Evolutionary conservation across 2,888 invertebrate species (phyloP), one percentile per base, ranked within the genome.

Genomic region (Polia nebulosa): DNA sequence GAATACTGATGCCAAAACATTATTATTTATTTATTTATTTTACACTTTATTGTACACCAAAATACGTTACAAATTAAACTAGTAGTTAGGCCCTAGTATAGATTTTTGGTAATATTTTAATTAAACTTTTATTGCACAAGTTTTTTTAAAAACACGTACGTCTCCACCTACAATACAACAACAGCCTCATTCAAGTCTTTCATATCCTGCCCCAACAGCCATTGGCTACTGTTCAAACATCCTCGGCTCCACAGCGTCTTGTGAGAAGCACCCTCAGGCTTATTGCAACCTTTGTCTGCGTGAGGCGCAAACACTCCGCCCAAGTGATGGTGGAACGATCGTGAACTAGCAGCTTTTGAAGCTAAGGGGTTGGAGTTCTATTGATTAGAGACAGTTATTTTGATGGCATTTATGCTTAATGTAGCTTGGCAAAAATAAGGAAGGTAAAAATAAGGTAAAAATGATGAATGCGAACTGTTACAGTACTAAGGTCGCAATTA

Each of bases 281-380:
- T 78, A 82, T 85, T 85, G 73, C 78, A 53, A 53, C 29, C 62
- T 80, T 85, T 85, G 78, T 81, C 45, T 44, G 8, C 9, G 27
- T n/a, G 13, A 44, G 5, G 17, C 47, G 56, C 44, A 73, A 73
- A 69, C 71, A 71, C 69, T 74, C 9, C 13, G 13, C 22, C 17
- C 13, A 52, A 68, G 66, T 51, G 45, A 11, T 34, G n/a, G 20
- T 55, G 41, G 44, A 58, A 70, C 34, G 39, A 47, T 20, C 41
- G 25, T 45, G 32, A 57, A 11, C 34, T 65, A 29, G 6, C 17
- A 25, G 25, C 32, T 49, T 73, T 58, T 29, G 27, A 64, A 8
- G 29, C 22, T 32, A 34, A 2, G 27, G 57, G 4, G 32, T 27
- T 53, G 5, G n/a, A 9, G 17, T 44, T 25, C 6, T 36, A 20